Conservation (phyloP, 2,888 invertebrate genomes). For the Eupithecia vulgata region DNA sequence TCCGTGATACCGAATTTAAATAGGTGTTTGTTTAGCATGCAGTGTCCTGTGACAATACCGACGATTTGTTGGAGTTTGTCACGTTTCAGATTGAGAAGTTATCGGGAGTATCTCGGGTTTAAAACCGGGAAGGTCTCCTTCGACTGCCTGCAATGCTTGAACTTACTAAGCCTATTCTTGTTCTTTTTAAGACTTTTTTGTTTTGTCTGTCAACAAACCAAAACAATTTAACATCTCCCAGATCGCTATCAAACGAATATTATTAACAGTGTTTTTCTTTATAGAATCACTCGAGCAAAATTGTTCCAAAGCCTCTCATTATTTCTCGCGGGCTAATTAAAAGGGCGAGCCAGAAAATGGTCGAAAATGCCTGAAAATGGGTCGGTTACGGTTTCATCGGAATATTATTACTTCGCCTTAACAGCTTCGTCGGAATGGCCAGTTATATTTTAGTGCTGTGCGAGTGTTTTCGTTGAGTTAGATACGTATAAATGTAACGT, state of each 20-base stretch:
- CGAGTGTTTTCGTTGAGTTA: constrained; percentile 5
- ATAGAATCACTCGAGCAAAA: constrained; percentile 11
- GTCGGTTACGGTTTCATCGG: constrained; percentile 26
- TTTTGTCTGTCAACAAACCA: not conserved
- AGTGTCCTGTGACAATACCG: too few species aligned
- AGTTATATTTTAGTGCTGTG: constrained; percentile 10
- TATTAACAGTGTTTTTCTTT: constrained; percentile 1
- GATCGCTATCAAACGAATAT: constrained; percentile 5
- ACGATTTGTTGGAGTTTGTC: too few species aligned
- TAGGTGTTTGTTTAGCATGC: too few species aligned
- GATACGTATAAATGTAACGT: not conserved
- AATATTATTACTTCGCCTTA: constrained; percentile 24
- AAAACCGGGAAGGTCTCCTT: too few species aligned
- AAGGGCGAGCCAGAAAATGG: constrained; percentile 8
- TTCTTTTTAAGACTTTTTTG: not conserved
- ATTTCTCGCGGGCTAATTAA: constrained; percentile 10
- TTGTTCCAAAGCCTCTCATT: constrained; percentile 1
- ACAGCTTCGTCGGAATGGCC: not conserved
- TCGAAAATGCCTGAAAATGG: constrained; percentile 5
- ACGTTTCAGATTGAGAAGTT: too few species aligned
- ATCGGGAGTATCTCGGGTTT: too few species aligned
- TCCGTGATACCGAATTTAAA: too few species aligned
- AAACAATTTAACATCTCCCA: not conserved
- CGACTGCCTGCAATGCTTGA: too few species aligned
- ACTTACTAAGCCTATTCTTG: too few species aligned